Evolutionary conservation across 2,888 invertebrate genomes (phyloP).

Genomic region (Romanomermis culicivorax): DNA sequence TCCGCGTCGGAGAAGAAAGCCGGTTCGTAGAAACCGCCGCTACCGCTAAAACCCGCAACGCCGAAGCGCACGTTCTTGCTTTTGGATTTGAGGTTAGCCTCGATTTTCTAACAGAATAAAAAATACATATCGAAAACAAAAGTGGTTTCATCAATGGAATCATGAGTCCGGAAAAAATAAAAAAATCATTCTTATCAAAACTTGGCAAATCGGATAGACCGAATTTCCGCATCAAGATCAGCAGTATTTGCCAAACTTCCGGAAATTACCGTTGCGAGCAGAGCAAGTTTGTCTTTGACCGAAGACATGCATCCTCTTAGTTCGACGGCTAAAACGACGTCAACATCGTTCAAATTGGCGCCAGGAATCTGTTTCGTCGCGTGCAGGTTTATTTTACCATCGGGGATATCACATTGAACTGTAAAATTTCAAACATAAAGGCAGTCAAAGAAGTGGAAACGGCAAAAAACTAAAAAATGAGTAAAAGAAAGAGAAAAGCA

Average conservation of each 20-base stretch:
- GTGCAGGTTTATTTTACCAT: slow-evolving; percentile 30
- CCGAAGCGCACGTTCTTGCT: slow-evolving; percentile 44
- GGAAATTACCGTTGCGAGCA: not conserved
- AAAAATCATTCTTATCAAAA: too few species aligned
- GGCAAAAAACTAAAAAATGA: too few species aligned
- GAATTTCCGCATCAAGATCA: too few species aligned
- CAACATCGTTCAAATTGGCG: slow-evolving; percentile 49
- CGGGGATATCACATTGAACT: slow-evolving; percentile 27
- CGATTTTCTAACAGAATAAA: slow-evolving; percentile 4
- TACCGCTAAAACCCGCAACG: slow-evolving; percentile 57
- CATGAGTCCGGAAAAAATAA: too few species aligned
- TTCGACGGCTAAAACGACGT: slow-evolving; percentile 57
- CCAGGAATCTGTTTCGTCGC: slow-evolving; percentile 40
- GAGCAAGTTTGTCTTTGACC: slow-evolving; percentile 9
- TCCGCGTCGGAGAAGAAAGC: slow-evolving; percentile 50
- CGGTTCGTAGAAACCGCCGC: slow-evolving; percentile 48
- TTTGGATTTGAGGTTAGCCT: not conserved
- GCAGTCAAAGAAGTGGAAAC: too few species aligned
- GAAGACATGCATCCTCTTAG: slow-evolving; percentile 45
- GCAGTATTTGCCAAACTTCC: too few species aligned
- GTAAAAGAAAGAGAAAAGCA: too few species aligned
- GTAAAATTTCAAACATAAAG: slow-evolving; percentile 6
- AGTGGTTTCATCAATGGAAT: too few species aligned
- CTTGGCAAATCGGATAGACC: too few species aligned
- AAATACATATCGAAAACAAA: not conserved